Evolutionary conservation across 2,113 vertebrate genomes (phyloP), one percentile per base, ranked within the genome.

Genomic region (Petromus typicus): DNA sequence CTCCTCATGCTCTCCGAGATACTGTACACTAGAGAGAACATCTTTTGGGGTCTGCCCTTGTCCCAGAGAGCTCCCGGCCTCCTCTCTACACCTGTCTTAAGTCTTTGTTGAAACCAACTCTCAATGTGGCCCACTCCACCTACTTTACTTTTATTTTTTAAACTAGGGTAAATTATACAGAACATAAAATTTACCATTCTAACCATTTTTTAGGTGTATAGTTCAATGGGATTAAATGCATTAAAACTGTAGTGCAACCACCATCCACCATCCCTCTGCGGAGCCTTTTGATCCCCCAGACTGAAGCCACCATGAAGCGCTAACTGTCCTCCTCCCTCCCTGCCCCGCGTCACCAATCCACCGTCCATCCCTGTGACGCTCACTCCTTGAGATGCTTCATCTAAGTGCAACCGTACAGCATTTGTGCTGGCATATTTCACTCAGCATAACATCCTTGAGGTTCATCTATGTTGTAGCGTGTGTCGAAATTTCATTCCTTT

Each of bases 71-170:
- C 17, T 20, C 2, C 59, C 17, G 56, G 64, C 43, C 51, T 78
- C 23, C 34, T 32, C 0, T 0, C 2, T 3, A 7, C 0, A 25
- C 8, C 10, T 59, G 17, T 48, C 37, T 59, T 14, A 66, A n/a
- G 0, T 34, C 37, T 84, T 37, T n/a, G 25, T 30, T 69, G 13
- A 40, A 79, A 66, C 6, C 1, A 6, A 30, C 13, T 45, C 69
- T 73, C 57, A 43, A 57, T 73, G 86, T 51, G 20, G n/a, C 17
- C 45, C 9, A 13, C 16, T 48, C 59, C 40, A 22, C 13, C 66
- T 30, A 9, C 16, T 48, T 17, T 76, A 27, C 32, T 51, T 17
- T 76, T 40, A 57, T 59, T 45, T 63, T 64, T 34, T 23, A 1
- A 40, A 57, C 48, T n/a, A 7, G 43, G 76, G 7, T 92, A 37